These are phyloP conservation scores for Petrocephalus zakoni DNA, from an alignment of 2,113 vertebrate genomes.

Conservation along the genomic window DNA sequence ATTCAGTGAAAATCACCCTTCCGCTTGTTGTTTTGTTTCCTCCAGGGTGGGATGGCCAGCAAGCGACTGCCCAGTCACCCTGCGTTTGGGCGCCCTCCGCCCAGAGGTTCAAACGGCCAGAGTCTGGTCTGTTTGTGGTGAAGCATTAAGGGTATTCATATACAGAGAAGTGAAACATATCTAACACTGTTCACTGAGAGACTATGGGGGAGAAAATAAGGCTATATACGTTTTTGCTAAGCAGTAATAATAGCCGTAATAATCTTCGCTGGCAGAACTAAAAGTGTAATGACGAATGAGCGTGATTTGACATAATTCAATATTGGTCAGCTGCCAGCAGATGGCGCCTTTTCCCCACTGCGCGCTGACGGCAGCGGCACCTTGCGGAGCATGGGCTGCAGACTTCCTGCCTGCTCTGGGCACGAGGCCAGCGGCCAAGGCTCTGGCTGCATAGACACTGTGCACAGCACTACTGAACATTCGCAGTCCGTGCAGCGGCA, in stretches of 20 bases:
- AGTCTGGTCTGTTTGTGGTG: not conserved
- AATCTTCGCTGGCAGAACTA: not conserved
- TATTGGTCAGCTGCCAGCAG: not conserved
- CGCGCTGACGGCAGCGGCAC: not conserved
- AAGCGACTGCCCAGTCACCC: not conserved
- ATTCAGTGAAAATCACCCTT: slow-evolving; percentile 9
- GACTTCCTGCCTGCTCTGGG: not conserved
- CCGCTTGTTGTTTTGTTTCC: slow-evolving; percentile 22
- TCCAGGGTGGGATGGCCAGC: not conserved
- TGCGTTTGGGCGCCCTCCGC: not conserved
- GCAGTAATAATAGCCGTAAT: not conserved
- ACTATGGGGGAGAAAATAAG: not conserved
- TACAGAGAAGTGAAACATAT: not conserved
- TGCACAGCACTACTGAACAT: not conserved
- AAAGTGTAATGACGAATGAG: not conserved
- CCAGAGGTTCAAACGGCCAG: not conserved
- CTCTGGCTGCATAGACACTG: not conserved
- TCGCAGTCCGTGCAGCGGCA: not conserved
- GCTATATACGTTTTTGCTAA: not conserved
- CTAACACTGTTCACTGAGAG: not conserved
- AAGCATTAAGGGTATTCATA: not conserved
- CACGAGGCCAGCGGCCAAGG: not conserved
- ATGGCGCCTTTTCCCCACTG: not conserved
- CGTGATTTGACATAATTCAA: not conserved
- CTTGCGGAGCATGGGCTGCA: not conserved